Base-by-base conservation (phyloP, 1,140 invertebrate species). In the Musca domestica region DNA sequence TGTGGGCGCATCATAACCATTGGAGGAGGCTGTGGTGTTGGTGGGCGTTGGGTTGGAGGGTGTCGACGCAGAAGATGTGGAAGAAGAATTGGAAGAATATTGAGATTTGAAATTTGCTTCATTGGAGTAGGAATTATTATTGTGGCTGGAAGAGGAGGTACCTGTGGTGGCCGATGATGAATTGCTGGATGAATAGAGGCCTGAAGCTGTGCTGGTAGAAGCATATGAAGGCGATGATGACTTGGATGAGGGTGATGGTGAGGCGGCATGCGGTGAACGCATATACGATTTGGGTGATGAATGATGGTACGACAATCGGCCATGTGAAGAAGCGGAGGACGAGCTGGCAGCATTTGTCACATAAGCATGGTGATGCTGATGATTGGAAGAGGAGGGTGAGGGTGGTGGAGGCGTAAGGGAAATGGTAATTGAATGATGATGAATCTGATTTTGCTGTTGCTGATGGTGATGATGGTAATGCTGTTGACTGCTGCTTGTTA, bases 1-100 rank as follows among this genome's bases (percentile, higher is more conserved):
- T 30, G 34, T 41, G 22, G 51, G 22, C 2, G 56, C 27, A 61
- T 79, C 77, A 64, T 79, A 78, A 56, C 73, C 74, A 20, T 71
- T 66, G 19, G 20, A 23, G 23, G 30, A 30, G 12, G 27, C 41
- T 64, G 58, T 52, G 19, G 73, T 67, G 47, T 73, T 71, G 23
- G 71, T 74, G 9, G 74, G 65, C 58, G 71, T 69, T 30, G 22
- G 75, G 74, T 52, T 70, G 56, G 64, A 73, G 74, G 65, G 27
- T 30, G n/a, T n/a, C 14, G 61, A 47, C 3, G 63, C 22, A 23
- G 9, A 49, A 65, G 48, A 19, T 49, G 61, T 22, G 34, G 64
- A 48, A 12, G 41, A 48, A 15, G 27, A 22, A 41, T 64, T 46
- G 64, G 64, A 30, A n/a, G n/a, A n/a, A 14, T 7, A 17, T 65